Evolutionary conservation across 2,797 vertebrate species (phyloP).

Genomic region (Hypotaenidia okinawae): DNA sequence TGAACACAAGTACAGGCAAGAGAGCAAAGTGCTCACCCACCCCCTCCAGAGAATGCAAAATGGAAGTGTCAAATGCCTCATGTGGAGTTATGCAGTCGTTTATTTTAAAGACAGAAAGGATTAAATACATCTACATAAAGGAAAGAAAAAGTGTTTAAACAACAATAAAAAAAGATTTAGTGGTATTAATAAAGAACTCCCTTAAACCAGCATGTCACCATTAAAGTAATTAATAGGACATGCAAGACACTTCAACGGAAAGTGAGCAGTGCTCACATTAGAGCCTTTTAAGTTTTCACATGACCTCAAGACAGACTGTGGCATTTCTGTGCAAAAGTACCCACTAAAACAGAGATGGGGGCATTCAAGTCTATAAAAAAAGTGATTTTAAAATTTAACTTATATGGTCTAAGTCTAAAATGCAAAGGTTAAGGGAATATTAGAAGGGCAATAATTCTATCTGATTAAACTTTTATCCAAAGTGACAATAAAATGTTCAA

Average conservation of each 20-base stretch:
- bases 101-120: slow-evolving; percentile 60
- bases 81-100: neutral
- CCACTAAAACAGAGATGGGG: slow-evolving; percentile 33
- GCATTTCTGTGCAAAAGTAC: slow-evolving; percentile 24
- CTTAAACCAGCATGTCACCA: slow-evolving; percentile 71
- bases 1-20: neutral
- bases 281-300: slow-evolving; percentile 44
- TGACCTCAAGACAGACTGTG: neutral
- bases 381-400: slow-evolving; percentile 73
- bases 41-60: neutral
- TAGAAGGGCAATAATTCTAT: slow-evolving; percentile 72
- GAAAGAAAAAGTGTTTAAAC: slow-evolving; percentile 72
- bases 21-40: neutral
- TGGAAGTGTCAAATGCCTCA: neutral
- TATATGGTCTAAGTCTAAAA: slow-evolving; percentile 56
- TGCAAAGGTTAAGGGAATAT: slow-evolving; percentile 76
- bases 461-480: slow-evolving; percentile 77
- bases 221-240: slow-evolving; percentile 76
- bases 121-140: slow-evolving; percentile 68
- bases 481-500: slow-evolving; percentile 70
- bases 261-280: neutral
- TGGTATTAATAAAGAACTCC: slow-evolving; percentile 74
- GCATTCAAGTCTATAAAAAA: slow-evolving; percentile 70
- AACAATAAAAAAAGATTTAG: slow-evolving; percentile 78
- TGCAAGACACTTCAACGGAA: slow-evolving; percentile 30